These are phyloP conservation scores for Elmis aenea DNA, from an alignment of 2,888 invertebrate genomes.

Conservation along the genomic window DNA sequence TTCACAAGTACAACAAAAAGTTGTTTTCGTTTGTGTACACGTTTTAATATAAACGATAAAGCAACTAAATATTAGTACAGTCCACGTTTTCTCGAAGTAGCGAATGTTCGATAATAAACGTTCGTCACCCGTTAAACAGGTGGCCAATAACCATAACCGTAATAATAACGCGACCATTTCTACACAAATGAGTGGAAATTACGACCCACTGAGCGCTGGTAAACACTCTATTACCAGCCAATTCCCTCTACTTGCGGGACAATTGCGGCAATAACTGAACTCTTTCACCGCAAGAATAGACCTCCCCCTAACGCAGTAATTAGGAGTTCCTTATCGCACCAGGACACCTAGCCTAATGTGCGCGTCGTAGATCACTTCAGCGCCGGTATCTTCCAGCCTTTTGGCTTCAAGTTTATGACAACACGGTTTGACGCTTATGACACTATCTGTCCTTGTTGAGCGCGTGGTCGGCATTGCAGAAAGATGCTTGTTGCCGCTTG, in stretches of 20 bases:
- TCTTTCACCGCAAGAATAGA: constrained; percentile 19
- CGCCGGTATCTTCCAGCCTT: constrained; percentile 38
- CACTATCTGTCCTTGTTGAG: constrained; percentile 36
- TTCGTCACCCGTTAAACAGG: constrained; percentile 43
- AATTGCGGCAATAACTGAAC: constrained; percentile 22
- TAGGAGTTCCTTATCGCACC: constrained; percentile 36
- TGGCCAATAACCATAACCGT: constrained; percentile 52
- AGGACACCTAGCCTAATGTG: constrained; percentile 33
- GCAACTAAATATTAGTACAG: too few relatives aligned
- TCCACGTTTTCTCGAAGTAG: constrained; percentile 13
- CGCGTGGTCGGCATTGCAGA: constrained; percentile 19
- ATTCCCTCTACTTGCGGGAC: constrained; percentile 40
- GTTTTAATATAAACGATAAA: too few relatives aligned
- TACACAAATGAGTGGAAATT: constrained; percentile 51
- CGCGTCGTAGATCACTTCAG: constrained; percentile 35
- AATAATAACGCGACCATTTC: constrained; percentile 50
- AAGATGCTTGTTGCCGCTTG: constrained; percentile 29
- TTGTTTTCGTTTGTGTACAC: too few relatives aligned
- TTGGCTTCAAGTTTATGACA: constrained; percentile 44
- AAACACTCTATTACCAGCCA: constrained; percentile 48
- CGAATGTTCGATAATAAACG: constrained; percentile 24
- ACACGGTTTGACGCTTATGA: constrained; percentile 47
- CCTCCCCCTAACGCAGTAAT: constrained; percentile 29
- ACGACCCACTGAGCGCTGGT: constrained; percentile 47
- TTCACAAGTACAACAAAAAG: too few relatives aligned